Conservation (phyloP, 2,888 invertebrate genomes). For the Ceriagrion tenellum region DNA sequence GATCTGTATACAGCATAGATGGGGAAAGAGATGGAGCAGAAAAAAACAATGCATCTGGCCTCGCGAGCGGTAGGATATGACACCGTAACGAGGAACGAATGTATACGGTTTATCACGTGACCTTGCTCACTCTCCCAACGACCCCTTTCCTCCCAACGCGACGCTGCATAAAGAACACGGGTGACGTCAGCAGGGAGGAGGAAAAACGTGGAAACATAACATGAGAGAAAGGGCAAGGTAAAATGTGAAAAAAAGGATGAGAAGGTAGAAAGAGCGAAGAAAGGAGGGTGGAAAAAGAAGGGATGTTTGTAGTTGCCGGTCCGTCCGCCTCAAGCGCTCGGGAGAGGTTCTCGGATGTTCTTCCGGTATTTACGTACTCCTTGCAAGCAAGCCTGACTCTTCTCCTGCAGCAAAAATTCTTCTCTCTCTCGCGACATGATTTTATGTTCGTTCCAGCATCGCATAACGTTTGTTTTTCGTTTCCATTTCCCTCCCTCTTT, state of each 20-base stretch:
- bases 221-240: neutral
- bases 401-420: neutral
- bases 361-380: slow-evolving; percentile 12
- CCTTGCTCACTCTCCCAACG: neutral
- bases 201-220: no score
- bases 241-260: neutral
- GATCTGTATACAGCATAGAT: neutral
- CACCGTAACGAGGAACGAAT: neutral
- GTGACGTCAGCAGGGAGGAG: neutral
- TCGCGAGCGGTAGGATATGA: neutral
- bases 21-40: neutral
- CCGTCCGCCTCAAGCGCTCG: neutral
- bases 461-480: neutral
- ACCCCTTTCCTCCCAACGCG: neutral
- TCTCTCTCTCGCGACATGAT: neutral
- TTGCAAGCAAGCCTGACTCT: neutral
- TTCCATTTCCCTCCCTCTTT: neutral
- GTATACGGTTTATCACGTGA: neutral
- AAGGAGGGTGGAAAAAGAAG: neutral
- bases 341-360: neutral
- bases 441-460: neutral
- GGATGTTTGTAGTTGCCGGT: neutral
- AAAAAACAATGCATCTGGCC: neutral
- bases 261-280: neutral
- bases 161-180: neutral